Evolutionary conservation across 1,140 invertebrate genomes (phyloP).

Genomic region (Sesamia nonagrioides): DNA sequence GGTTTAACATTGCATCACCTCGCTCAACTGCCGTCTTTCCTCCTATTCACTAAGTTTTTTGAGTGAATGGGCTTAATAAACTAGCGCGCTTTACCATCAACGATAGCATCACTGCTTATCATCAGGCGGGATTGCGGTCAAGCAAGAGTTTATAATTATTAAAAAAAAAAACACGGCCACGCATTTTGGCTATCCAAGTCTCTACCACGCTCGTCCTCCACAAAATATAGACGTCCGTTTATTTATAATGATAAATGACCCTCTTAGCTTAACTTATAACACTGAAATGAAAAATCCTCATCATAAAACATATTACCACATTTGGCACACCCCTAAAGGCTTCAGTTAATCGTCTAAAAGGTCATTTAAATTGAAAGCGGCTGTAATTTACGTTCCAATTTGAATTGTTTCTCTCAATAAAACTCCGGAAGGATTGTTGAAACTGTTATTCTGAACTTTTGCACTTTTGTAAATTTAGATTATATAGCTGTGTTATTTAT

Average conservation of each 20-base stretch:
- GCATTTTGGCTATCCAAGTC: too few species aligned
- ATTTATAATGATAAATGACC: not conserved
- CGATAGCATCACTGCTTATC: too few species aligned
- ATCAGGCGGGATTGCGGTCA: too few species aligned
- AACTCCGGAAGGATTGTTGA: conserved; percentile 5
- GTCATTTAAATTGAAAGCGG: conserved; percentile 32
- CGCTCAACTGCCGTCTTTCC: too few species aligned
- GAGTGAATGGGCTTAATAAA: too few species aligned
- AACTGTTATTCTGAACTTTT: not conserved
- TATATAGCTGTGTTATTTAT: not conserved
- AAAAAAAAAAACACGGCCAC: too few species aligned
- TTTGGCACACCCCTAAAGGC: conserved; percentile 9
- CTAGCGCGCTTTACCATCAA: too few species aligned
- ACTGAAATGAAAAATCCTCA: conserved; percentile 3
- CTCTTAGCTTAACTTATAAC: not conserved
- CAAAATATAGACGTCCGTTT: too few species aligned
- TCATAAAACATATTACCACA: not conserved
- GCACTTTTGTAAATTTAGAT: not conserved
- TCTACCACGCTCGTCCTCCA: too few species aligned
- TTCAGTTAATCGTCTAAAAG: conserved; percentile 30
- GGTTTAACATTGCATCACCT: too few species aligned
- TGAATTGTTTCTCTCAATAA: conserved; percentile 28
- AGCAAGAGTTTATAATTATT: too few species aligned
- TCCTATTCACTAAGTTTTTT: too few species aligned
- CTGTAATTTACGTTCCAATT: conserved; percentile 25